Conservation (phyloP, 2,797 vertebrate species). For the Manis pentadactyla region DNA sequence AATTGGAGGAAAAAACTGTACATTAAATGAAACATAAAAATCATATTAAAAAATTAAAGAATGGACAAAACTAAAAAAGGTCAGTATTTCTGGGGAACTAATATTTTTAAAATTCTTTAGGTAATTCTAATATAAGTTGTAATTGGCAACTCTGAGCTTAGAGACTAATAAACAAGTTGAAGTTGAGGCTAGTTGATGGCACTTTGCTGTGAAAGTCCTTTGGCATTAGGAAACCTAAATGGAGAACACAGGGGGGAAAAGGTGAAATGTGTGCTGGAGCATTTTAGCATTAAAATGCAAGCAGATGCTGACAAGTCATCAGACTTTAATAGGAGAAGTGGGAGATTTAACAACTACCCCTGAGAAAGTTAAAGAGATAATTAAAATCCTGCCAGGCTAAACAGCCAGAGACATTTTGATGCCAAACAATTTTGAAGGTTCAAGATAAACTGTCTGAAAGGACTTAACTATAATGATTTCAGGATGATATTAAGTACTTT, state of each 20-base stretch:
- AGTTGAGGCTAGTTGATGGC: background rate
- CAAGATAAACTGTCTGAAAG: background rate
- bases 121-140: background rate
- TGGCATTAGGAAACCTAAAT: background rate
- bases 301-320: background rate
- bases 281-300: background rate
- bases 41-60: background rate
- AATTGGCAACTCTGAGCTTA: background rate
- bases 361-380: background rate
- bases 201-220: background rate
- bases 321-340: background rate
- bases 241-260: background rate
- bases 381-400: background rate
- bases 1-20: background rate
- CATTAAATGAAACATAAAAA: background rate
- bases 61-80: background rate
- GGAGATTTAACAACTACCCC: background rate
- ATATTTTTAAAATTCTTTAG: background rate
- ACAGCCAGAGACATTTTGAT: background rate
- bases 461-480: background rate
- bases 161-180: background rate
- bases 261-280: background rate
- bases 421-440: background rate
- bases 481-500: background rate
- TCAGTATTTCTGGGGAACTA: background rate